Evolutionary conservation across 2,797 vertebrate species (phyloP).

Genomic region (Microchirus variegatus): DNA sequence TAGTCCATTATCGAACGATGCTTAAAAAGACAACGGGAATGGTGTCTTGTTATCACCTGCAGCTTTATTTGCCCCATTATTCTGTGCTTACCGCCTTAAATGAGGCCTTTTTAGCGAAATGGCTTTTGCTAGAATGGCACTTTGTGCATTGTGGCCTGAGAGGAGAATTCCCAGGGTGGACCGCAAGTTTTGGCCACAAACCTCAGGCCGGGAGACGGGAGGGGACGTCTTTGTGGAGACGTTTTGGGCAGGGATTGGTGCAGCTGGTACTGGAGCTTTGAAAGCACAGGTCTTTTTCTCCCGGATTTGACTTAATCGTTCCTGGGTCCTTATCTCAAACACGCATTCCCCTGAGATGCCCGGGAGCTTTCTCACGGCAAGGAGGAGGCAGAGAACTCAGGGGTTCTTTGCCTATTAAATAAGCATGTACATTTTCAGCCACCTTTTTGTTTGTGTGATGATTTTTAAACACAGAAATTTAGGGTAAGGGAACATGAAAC

Average conservation of each 20-base stretch:
- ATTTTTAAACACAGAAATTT: neutral
- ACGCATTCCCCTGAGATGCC: conserved; percentile 69
- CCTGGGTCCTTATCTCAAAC: conserved; percentile 77
- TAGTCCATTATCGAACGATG: conserved; percentile 33
- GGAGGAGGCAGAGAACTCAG: conserved; percentile 43
- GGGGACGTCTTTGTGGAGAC: conserved; percentile 71
- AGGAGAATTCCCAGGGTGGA: conserved; percentile 79
- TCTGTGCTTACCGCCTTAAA: conserved; percentile 66
- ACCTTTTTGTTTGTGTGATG: neutral
- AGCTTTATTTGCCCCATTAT: conserved; percentile 65
- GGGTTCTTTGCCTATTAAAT: conserved; percentile 34
- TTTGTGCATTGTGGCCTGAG: conserved; percentile 72
- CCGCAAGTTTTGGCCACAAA: conserved; percentile 69
- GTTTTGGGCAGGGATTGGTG: conserved; percentile 78
- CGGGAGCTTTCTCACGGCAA: conserved; percentile 80
- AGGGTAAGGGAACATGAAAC: too few relatives aligned
- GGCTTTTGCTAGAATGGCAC: conserved; percentile 76
- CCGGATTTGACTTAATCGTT: conserved; percentile 84
- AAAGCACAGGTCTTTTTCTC: conserved; percentile 71
- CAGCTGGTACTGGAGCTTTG: conserved; percentile 82
- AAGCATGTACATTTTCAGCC: neutral
- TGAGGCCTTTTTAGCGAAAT: conserved; percentile 75
- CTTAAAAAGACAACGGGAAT: conserved; percentile 52
- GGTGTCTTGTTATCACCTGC: conserved; percentile 64
- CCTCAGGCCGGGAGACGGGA: conserved; percentile 47